Evolutionary conservation across 2,113 vertebrate species (phyloP), one percentile per base, ranked within the genome.

Genomic region (Laticauda colubrina): DNA sequence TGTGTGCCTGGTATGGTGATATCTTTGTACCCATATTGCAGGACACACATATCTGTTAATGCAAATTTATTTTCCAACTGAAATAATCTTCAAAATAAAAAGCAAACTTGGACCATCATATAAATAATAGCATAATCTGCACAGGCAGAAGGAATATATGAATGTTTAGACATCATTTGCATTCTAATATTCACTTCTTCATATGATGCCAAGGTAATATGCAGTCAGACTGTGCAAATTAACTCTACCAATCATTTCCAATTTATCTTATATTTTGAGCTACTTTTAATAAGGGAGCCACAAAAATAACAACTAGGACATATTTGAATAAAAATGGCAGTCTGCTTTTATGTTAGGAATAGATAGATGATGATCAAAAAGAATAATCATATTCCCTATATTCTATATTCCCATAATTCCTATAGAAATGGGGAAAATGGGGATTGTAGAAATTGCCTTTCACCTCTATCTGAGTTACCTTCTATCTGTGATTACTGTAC

Each of bases 121-220:
- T 55, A 87, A n/a, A 48, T 91, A 91, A 91, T 91, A 81, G 57
- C 23, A 91, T 91, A 56, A 91, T 91, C 39, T 85, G 90, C 20
- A 20, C 54, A 91, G 24, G 24, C 85, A 91, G 91, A 91, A 87
- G 81, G 81, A 91, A 91, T 91, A 91, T 91, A 91, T 91, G 81
- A 91, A 91, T 91, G 75, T 87, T 87, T 87, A 61, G 39, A 87
- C 56, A 91, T 91, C 26, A 61, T 91, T 91, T 91, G 85, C 85
- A 91, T 91, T 45, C 91, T 20, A 86, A 86, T 91, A 87, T 86
- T 91, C 55, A 86, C 26, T 20, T 91, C 26, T 59, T 91, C 51
- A 61, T 10, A 87, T 87, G 43, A 91, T 45, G 54, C 43, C n/a
- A 45, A 87, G 45, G 55, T 61, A 86, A 91, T 61, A 48, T 51